Conservation (phyloP, 2,113 vertebrate species). For the Gnathonemus echidnorhynchus region DNA sequence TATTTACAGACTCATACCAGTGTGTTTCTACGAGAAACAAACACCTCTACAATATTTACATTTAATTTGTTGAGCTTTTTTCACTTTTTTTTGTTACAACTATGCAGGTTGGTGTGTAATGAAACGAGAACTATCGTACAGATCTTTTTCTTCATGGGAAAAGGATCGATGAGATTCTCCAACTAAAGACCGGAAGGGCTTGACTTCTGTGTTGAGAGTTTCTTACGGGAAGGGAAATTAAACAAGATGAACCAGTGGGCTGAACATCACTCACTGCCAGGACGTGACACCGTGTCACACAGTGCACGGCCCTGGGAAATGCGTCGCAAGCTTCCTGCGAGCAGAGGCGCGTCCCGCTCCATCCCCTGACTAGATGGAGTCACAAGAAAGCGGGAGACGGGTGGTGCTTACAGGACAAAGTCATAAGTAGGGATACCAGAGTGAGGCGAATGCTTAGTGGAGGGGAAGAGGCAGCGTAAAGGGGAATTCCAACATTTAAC, state of each 20-base stretch:
- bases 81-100: slow-evolving; percentile 48
- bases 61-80: slow-evolving; percentile 38
- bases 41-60: slow-evolving; percentile 76
- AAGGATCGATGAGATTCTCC: slow-evolving; percentile 32
- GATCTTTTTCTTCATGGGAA: slow-evolving; percentile 41
- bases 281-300: background rate
- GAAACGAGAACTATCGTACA: slow-evolving; percentile 56
- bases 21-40: slow-evolving; percentile 64
- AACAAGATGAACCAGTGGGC: background rate
- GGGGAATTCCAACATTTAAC: background rate
- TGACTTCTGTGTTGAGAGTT: background rate
- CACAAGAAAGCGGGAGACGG: background rate
- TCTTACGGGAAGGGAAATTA: background rate
- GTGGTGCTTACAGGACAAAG: background rate
- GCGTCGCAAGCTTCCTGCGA: background rate
- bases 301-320: background rate
- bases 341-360: background rate
- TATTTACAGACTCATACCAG: slow-evolving; percentile 61
- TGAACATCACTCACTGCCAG: background rate
- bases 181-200: slow-evolving; percentile 14
- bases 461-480: background rate
- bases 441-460: background rate
- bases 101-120: slow-evolving; percentile 52
- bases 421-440: background rate
- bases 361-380: background rate